Evolutionary conservation across 1,140 invertebrate genomes (phyloP), one percentile per base, ranked within the genome.

Genomic region (Cherax quadricarinatus): DNA sequence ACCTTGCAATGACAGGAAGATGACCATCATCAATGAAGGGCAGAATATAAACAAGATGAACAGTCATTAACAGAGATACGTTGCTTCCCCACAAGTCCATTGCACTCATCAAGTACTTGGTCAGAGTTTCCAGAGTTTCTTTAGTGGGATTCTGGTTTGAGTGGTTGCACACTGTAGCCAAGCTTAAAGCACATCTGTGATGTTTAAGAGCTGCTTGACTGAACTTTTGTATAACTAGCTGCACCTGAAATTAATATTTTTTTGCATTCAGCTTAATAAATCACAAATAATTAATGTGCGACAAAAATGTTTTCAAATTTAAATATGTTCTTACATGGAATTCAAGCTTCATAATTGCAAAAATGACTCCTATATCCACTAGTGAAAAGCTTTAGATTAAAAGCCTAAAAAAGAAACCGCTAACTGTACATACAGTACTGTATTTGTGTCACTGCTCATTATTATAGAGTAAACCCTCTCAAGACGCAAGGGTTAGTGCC

Each of bases 171-270:
- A n/a, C 70, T 80, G 53, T 7, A 30, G 49, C 51, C 53, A n/a
- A 16, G 30, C 30, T 49, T 18, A 30, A 3, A 49, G 53, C 21
- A 70, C n/a, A 70, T 49, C 41, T 91, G 16, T 86, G 62, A 12
- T 86, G 84, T 30, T 80, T 75, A n/a, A 81, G 84, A 9, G 84
- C 53, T 10, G 60, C 83, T 51, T 53, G 57, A 18, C 89, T 81
- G 78, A 91, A 73, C 60, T 91, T 91, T 48, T 91, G 89, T 70
- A 91, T 80, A 18, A 91, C 84, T 7, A 91, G 79, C 78, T 91
- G 89, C 30, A 91, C 78, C 89, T 91, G 89, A 24, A 84, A 75
- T 10, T 41, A 18, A 14, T 57, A 57, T 57, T 9, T 57, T 9
- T 57, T 10, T 57, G 53, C 14, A 57, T 57, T 10, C 14, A 57